Conservation (phyloP, 2,797 vertebrate genomes). For the Anableps anableps region DNA sequence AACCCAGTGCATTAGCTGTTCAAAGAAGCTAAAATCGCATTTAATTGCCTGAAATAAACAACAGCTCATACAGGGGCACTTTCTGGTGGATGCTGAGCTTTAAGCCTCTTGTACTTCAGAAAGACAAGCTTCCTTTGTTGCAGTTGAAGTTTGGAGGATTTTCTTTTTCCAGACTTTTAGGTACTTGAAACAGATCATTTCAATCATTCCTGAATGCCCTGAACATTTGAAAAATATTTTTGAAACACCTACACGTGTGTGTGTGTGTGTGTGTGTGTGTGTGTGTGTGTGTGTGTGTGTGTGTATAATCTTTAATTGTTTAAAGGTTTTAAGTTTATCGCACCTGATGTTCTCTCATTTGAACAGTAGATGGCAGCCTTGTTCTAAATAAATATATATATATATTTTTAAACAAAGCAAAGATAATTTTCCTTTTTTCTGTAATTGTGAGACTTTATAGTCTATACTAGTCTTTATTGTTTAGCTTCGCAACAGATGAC, state of each 20-base stretch:
- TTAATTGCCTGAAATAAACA: background rate
- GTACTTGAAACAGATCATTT: background rate
- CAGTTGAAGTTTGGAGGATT: background rate
- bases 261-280: too few relatives aligned
- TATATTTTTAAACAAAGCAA: background rate
- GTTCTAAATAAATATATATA: background rate
- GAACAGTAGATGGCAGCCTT: constrained; percentile 59
- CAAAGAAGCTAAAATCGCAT: background rate
- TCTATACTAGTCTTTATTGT: background rate
- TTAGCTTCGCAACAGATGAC: background rate
- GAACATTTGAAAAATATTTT: background rate
- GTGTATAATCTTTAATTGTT: background rate
- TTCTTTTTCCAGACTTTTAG: background rate
- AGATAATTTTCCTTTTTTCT: background rate
- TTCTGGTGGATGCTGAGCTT: background rate
- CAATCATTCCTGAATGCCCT: background rate
- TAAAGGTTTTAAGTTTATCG: background rate
- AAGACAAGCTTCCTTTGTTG: background rate
- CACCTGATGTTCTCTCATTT: background rate
- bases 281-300: too few relatives aligned
- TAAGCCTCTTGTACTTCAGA: background rate
- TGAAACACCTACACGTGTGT: too few relatives aligned
- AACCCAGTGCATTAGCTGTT: background rate
- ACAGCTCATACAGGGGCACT: background rate
- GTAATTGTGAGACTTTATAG: background rate